Percentiles rank a stretch among this genome's conserved stretches.
Conservation (phyloP, 2,797 vertebrate genomes). For the Kryptopterus vitreolus region DNA sequence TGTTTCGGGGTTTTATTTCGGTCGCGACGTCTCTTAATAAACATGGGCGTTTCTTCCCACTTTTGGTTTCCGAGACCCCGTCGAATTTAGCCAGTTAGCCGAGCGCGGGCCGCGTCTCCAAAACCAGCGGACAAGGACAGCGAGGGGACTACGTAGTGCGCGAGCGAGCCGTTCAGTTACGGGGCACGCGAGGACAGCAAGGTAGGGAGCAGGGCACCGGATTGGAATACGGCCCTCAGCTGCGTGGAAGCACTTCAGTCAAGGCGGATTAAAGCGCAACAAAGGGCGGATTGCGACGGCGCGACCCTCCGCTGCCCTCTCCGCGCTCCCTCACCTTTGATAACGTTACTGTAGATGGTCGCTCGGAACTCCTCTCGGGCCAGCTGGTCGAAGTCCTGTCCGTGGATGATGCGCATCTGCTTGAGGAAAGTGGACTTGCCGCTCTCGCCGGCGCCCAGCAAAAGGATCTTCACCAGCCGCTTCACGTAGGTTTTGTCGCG, state of each 20-base stretch:
- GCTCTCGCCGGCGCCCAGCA: constrained; percentile 96
- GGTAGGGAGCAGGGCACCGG: neutral
- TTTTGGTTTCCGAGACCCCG: constrained; percentile 28
- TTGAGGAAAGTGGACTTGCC: constrained; percentile 98
- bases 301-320: too few relatives aligned
- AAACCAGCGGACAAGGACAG: neutral
- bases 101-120: neutral
- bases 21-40: constrained; percentile 48
- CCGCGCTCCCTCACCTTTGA: constrained; percentile 78
- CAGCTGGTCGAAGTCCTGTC: constrained; percentile 90
- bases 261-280: neutral
- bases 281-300: neutral
- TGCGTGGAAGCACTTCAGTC: neutral
- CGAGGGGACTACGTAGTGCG: neutral
- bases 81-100: constrained; percentile 4
- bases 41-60: constrained; percentile 75
- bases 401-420: constrained; percentile 98
- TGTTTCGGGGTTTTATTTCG: too few relatives aligned
- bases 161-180: neutral
- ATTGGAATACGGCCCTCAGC: neutral
- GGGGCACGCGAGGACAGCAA: neutral
- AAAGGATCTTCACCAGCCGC: constrained; percentile 90
- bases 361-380: constrained; percentile 91
- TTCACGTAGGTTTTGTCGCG: constrained; percentile 92
- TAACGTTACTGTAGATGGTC: constrained; percentile 94